phyloP scores from a whole-genome alignment of 2,113 vertebrate species.

The Lycocorax pyrrhopterus region DNA sequence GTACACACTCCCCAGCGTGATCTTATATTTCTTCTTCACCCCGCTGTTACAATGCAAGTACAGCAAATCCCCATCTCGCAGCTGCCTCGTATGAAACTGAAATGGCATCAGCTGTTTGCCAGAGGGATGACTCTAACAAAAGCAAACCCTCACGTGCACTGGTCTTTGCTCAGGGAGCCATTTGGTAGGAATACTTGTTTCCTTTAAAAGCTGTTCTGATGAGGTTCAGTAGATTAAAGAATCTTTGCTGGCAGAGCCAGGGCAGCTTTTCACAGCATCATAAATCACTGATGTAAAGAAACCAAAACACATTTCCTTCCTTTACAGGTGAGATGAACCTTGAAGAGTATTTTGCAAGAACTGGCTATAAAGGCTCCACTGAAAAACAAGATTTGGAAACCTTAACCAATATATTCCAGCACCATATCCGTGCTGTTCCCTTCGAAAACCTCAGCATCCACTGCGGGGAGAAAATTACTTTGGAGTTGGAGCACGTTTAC shows the following conservation, averaged over 20 bases:
- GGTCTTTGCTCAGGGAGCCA: background rate
- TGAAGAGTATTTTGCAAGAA: slow-evolving; percentile 83
- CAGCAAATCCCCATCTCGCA: background rate
- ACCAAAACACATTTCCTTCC: background rate
- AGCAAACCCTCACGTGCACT: background rate
- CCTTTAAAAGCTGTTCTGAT: background rate
- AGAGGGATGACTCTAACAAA: background rate
- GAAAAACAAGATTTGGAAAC: slow-evolving; percentile 79
- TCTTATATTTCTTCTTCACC: background rate
- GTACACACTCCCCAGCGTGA: background rate
- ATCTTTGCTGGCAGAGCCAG: background rate
- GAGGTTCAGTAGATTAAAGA: background rate
- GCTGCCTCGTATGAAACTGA: background rate
- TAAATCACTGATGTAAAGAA: slow-evolving; percentile 10
- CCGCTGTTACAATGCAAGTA: background rate
- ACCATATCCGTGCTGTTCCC: slow-evolving; percentile 76
- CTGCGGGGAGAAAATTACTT: slow-evolving; percentile 74
- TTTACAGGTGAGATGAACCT: slow-evolving; percentile 77
- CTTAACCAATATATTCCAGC: slow-evolving; percentile 75
- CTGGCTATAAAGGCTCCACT: slow-evolving; percentile 71
- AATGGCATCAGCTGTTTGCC: background rate
- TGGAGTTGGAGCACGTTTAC: slow-evolving; percentile 73
- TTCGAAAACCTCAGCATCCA: slow-evolving; percentile 89
- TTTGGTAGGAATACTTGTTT: background rate
- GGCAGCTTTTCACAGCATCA: background rate